Percentiles rank a stretch among this genome's conserved stretches.
Evolutionary conservation across 2,888 invertebrate genomes (phyloP).

Genomic region (Eupithecia vulgata): DNA sequence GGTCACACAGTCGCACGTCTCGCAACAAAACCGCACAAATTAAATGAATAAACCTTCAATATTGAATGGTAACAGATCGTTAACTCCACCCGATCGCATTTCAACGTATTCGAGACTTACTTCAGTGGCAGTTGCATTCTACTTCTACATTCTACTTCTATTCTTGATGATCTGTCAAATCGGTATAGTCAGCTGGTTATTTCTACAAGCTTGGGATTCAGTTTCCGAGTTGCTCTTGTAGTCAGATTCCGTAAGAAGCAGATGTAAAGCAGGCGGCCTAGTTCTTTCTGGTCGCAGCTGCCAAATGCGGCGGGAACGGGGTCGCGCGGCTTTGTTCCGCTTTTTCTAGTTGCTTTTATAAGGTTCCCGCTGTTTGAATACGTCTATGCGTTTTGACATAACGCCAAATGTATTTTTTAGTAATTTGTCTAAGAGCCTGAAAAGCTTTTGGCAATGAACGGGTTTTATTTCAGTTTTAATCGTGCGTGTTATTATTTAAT

Average conservation of each 20-base stretch:
- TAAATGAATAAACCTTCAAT: background rate
- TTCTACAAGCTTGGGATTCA: background rate
- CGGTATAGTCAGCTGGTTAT: background rate
- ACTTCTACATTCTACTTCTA: too few relatives aligned
- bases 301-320: conserved; percentile 45
- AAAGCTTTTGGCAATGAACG: conserved; percentile 21
- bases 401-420: conserved; percentile 40
- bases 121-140: background rate
- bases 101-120: background rate
- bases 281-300: conserved; percentile 39
- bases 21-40: background rate
- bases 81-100: background rate
- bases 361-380: conserved; percentile 38
- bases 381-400: conserved; percentile 38
- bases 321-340: conserved; percentile 41
- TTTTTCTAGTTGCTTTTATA: conserved; percentile 43
- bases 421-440: conserved; percentile 37
- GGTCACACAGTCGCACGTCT: too few relatives aligned
- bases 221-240: conserved; percentile 17
- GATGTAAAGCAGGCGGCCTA: conserved; percentile 31
- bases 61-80: background rate
- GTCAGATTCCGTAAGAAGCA: conserved; percentile 26
- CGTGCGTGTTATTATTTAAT: conserved; percentile 22
- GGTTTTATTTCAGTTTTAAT: conserved; percentile 16
- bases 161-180: background rate